A percentile compares a stretch with the other conserved stretches of the same genome.
phyloP scores from a whole-genome alignment of 2,113 vertebrate species.

The Stercorarius parasiticus region DNA sequence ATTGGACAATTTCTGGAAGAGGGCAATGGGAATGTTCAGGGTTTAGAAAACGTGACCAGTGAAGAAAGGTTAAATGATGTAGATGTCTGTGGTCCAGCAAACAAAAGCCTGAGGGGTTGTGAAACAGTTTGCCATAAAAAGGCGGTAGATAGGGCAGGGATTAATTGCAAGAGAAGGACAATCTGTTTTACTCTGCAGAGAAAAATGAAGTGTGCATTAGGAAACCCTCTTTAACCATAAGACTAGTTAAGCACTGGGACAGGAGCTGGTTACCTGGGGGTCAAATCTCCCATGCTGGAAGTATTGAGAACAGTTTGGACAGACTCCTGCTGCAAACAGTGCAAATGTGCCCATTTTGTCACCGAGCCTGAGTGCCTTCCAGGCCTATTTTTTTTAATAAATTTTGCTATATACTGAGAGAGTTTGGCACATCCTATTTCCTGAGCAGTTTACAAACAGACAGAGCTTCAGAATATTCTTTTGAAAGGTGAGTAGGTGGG shows the following conservation, averaged over 20 bases:
- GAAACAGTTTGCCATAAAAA: neutral
- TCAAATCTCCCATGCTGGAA: neutral
- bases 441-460: neutral
- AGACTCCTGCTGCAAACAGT: neutral
- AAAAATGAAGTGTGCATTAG: neutral
- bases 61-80: neutral
- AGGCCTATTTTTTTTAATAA: neutral
- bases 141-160: neutral
- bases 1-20: neutral
- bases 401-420: neutral
- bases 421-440: neutral
- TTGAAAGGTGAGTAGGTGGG: slow-evolving; percentile 8
- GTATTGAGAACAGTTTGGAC: neutral
- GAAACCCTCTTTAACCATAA: neutral
- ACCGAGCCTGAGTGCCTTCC: neutral
- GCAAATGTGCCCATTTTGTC: neutral
- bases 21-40: neutral
- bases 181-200: neutral
- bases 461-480: neutral
- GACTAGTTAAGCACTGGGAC: neutral
- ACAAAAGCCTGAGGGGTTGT: neutral
- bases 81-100: neutral
- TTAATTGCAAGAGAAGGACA: neutral
- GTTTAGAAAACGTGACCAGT: neutral
- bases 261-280: neutral